Percentiles rank a stretch among this genome's conserved stretches.
Evolutionary conservation across 2,797 vertebrate species (phyloP).

Genomic region (Squalus acanthias): DNA sequence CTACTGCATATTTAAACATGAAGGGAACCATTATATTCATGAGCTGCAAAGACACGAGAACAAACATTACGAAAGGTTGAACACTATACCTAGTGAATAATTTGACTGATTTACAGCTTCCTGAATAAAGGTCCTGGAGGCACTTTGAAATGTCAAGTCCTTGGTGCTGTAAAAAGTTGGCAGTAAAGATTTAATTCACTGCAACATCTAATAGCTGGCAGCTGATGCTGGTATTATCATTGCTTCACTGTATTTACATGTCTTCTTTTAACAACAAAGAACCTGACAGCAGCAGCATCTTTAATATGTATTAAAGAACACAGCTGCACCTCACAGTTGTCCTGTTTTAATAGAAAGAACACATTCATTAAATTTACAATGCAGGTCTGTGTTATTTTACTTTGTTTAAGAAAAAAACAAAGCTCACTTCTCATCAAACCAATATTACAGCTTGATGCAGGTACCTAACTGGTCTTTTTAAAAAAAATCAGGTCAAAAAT

Average conservation of each 20-base stretch:
- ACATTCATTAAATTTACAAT: background rate
- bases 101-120: constrained; percentile 26
- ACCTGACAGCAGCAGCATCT: background rate
- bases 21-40: constrained; percentile 94
- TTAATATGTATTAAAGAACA: background rate
- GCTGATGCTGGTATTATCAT: constrained; percentile 17
- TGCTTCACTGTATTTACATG: constrained; percentile 28
- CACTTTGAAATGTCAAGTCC: constrained; percentile 36
- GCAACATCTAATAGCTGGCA: constrained; percentile 32
- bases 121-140: constrained; percentile 33
- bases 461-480: background rate
- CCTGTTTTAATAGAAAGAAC: background rate
- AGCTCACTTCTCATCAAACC: background rate
- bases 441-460: background rate
- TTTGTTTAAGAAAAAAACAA: background rate
- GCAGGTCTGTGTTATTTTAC: background rate
- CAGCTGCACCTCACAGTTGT: background rate
- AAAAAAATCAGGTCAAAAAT: background rate
- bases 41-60: constrained; percentile 64
- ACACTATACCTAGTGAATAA: constrained; percentile 13
- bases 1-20: constrained; percentile 99
- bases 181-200: constrained; percentile 35
- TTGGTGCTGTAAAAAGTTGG: constrained; percentile 32
- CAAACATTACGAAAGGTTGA: constrained; percentile 45
- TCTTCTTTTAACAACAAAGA: constrained; percentile 24